A percentile compares a stretch with the other conserved stretches of the same genome.
These are phyloP conservation scores for Philaethria dido DNA, from an alignment of 2,888 invertebrate genomes.

Conservation along the genomic window DNA sequence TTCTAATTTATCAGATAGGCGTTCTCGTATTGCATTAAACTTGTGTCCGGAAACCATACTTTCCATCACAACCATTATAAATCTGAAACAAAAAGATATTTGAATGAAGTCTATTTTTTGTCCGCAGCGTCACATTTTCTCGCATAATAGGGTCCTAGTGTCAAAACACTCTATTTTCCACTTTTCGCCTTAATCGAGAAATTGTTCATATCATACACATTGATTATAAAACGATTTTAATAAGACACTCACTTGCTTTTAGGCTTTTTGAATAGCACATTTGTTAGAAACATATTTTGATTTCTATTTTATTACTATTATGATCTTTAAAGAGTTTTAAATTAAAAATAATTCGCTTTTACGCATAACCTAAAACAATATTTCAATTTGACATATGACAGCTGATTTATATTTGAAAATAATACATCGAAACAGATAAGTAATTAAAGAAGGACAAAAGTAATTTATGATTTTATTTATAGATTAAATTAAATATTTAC, in stretches of 20 bases:
- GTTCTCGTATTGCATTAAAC: constrained; percentile 86
- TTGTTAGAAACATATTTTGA: constrained; percentile 87
- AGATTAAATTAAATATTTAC: neutral
- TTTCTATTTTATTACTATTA: neutral
- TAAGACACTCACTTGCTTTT: constrained; percentile 89
- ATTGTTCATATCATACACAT: neutral
- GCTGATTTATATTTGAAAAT: constrained; percentile 2
- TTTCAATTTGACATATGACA: constrained; percentile 1
- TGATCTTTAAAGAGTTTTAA: neutral
- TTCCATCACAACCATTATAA: constrained; percentile 90
- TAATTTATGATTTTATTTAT: neutral
- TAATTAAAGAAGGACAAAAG: neutral
- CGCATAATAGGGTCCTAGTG: too few species aligned
- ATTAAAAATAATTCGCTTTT: neutral
- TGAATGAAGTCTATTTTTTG: too few species aligned
- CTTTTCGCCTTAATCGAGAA: too few species aligned
- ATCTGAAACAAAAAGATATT: constrained; percentile 77
- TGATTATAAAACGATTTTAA: neutral
- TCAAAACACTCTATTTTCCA: too few species aligned
- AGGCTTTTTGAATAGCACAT: constrained; percentile 86
- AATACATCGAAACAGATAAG: constrained; percentile 10
- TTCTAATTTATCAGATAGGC: constrained; percentile 91
- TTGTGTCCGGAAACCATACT: constrained; percentile 91
- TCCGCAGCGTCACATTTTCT: too few species aligned
- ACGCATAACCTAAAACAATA: neutral